Evolutionary conservation across 2,113 vertebrate genomes (phyloP).

Genomic region (Alligator sinensis): DNA sequence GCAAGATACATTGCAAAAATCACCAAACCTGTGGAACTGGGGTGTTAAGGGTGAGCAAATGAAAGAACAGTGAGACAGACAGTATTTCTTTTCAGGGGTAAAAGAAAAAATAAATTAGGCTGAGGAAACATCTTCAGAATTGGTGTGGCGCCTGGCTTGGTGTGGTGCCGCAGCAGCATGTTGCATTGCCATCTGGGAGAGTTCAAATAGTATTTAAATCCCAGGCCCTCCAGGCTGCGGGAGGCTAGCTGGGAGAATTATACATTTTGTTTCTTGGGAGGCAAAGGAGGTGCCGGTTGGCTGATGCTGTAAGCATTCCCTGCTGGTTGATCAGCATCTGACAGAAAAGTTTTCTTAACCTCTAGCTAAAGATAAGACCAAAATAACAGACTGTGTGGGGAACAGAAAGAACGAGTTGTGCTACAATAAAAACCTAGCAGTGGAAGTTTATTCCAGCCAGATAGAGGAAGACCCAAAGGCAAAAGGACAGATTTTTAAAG

Average conservation of each 20-base stretch:
- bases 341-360: slow-evolving; percentile 66
- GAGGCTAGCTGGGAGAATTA: slow-evolving; percentile 66
- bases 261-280: slow-evolving; percentile 77
- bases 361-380: slow-evolving; percentile 59
- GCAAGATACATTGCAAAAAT: background rate
- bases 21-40: background rate
- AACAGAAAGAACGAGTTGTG: slow-evolving; percentile 10
- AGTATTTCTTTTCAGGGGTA: slow-evolving; percentile 3
- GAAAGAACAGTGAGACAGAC: background rate
- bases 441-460: background rate
- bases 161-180: slow-evolving; percentile 36
- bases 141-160: background rate
- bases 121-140: slow-evolving; percentile 66
- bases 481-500: background rate
- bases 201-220: slow-evolving; percentile 69
- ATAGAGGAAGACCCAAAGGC: background rate
- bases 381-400: slow-evolving; percentile 2
- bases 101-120: slow-evolving; percentile 71
- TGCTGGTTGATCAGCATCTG: slow-evolving; percentile 63
- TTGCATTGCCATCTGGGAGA: slow-evolving; percentile 61
- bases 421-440: background rate
- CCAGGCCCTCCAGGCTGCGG: slow-evolving; percentile 53
- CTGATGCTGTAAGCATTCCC: slow-evolving; percentile 68
- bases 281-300: slow-evolving; percentile 40
- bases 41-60: background rate